A percentile compares a stretch with the other conserved stretches of the same genome.
Evolutionary conservation across 2,888 invertebrate species (phyloP).

Genomic region (Metellina segmentata): DNA sequence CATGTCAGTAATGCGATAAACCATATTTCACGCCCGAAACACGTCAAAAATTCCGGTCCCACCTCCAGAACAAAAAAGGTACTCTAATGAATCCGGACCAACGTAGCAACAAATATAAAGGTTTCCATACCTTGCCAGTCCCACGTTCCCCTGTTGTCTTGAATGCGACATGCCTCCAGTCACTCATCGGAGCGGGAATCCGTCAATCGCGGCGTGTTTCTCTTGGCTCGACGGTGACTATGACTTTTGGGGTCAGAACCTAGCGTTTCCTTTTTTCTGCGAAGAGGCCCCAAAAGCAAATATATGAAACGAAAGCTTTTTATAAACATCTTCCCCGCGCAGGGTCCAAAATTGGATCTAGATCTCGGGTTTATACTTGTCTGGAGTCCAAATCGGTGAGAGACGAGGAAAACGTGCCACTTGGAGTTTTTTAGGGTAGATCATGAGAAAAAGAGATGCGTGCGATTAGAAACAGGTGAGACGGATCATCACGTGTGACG

Average conservation of each 20-base stretch:
- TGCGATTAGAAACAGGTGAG: too few species aligned
- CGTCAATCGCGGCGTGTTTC: neutral
- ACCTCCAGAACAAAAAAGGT: too few species aligned
- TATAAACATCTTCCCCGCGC: conserved; percentile 57
- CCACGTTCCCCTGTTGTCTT: neutral
- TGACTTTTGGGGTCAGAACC: neutral
- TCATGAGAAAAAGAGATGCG: conserved; percentile 16
- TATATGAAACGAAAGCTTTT: conserved; percentile 64
- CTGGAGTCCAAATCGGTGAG: conserved; percentile 37
- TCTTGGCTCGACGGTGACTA: neutral
- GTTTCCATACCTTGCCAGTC: neutral
- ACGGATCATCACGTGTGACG: too few species aligned
- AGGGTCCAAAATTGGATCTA: conserved; percentile 60
- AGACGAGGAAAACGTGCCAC: neutral
- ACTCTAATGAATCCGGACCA: too few species aligned
- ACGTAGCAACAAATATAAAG: neutral
- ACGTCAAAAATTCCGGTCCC: too few species aligned
- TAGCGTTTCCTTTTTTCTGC: neutral
- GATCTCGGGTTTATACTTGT: conserved; percentile 43
- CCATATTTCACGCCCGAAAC: too few species aligned
- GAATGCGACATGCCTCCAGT: too few species aligned
- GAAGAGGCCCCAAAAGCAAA: conserved; percentile 9
- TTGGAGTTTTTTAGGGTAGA: conserved; percentile 7
- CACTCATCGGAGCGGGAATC: neutral
- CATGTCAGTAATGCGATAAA: too few species aligned